Conservation (phyloP, 1,140 invertebrate species). For the Neoseiulus cucumeris region DNA sequence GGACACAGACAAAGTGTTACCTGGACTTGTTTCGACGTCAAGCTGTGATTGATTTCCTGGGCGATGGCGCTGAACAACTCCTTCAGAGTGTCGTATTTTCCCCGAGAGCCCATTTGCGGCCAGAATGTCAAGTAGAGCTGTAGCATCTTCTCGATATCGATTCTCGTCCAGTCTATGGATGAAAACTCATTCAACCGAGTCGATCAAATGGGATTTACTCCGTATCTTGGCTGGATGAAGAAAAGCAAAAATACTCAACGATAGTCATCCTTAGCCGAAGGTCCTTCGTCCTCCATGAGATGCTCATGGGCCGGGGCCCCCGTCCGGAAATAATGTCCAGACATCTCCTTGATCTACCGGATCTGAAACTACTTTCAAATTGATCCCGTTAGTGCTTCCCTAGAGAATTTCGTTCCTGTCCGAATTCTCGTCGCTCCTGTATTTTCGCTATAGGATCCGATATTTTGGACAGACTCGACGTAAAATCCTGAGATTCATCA, state of each 20-base stretch:
- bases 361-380: no score
- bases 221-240: no score
- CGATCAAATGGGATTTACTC: neutral
- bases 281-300: neutral
- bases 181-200: neutral
- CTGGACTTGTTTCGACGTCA: slow-evolving; percentile 3
- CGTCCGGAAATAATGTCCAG: neutral
- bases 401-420: no score
- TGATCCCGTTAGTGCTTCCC: no score
- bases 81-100: slow-evolving; percentile 7
- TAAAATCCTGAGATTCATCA: no score
- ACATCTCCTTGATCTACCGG: neutral
- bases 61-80: slow-evolving; percentile 4
- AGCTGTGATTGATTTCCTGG: neutral
- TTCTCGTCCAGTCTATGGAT: neutral
- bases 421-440: no score
- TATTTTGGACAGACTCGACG: no score
- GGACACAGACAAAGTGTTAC: neutral
- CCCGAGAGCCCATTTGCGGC: slow-evolving; percentile 2
- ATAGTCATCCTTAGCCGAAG: neutral
- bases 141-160: slow-evolving; percentile 5
- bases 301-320: neutral
- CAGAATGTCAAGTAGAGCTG: neutral
- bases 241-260: neutral
- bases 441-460: no score